phyloP scores from a whole-genome alignment of 1,140 invertebrate species.

The Delia radicum region DNA sequence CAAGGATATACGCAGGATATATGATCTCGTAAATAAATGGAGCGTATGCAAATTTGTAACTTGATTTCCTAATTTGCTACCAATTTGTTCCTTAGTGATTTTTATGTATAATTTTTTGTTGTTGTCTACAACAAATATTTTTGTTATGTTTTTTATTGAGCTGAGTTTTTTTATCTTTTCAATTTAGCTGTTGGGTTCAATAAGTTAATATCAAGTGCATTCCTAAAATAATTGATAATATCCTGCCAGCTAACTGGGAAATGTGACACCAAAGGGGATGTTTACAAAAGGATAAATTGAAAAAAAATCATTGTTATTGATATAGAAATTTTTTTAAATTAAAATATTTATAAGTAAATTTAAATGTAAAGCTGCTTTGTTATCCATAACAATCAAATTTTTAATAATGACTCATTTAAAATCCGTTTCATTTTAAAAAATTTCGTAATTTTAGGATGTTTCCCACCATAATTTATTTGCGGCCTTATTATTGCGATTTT shows the following conservation, averaged over 20 bases:
- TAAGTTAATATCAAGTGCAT: slow-evolving; percentile 22
- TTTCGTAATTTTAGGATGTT: too few species aligned
- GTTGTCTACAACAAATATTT: slow-evolving; percentile 10
- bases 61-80: slow-evolving; percentile 27
- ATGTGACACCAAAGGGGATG: not conserved
- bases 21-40: slow-evolving; percentile 23
- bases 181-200: slow-evolving; percentile 19
- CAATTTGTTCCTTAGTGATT: slow-evolving; percentile 24
- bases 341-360: not conserved
- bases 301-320: not conserved
- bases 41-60: slow-evolving; percentile 29
- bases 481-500: too few species aligned
- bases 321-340: slow-evolving; percentile 13
- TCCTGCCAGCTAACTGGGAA: slow-evolving; percentile 5
- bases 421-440: too few species aligned
- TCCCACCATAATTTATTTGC: too few species aligned
- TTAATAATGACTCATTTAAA: too few species aligned
- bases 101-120: slow-evolving; percentile 8
- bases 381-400: too few species aligned
- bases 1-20: not conserved
- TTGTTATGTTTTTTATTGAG: not conserved
- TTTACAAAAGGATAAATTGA: not conserved
- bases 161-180: not conserved
- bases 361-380: too few species aligned
- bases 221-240: slow-evolving; percentile 16